These are phyloP conservation scores for Paramormyrops hopkinsi DNA, from an alignment of 2,797 vertebrate genomes.

Conservation along the genomic window DNA sequence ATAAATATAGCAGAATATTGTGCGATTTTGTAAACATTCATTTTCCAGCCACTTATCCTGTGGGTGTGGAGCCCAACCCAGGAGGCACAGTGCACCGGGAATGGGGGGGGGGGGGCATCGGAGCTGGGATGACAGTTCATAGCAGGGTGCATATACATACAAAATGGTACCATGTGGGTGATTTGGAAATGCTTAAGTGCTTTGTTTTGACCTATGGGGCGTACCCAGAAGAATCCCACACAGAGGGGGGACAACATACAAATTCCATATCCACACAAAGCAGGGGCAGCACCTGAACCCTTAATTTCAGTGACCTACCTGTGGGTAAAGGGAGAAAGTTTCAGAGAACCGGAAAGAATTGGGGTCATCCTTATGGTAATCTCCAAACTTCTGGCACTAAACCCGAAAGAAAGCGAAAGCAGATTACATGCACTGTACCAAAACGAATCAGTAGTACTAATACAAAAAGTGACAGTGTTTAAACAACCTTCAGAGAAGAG, in stretches of 20 bases:
- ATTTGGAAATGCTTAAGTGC: not conserved
- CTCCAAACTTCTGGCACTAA: conserved; percentile 98
- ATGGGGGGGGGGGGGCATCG: not conserved
- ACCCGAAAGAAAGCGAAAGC: conserved; percentile 27
- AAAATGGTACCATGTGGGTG: not conserved
- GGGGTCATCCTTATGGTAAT: conserved; percentile 95
- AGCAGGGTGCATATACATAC: not conserved
- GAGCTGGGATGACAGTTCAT: not conserved
- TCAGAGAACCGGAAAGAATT: conserved; percentile 96
- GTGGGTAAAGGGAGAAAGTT: conserved; percentile 94
- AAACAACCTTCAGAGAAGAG: not conserved
- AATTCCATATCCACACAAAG: not conserved
- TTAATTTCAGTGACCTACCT: conserved; percentile 59
- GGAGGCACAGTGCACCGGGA: not conserved
- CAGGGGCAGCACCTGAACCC: not conserved
- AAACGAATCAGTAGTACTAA: not conserved
- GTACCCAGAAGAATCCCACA: not conserved
- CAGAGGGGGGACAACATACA: not conserved
- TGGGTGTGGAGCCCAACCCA: not conserved
- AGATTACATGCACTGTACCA: not conserved
- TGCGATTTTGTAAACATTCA: not conserved
- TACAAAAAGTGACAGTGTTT: not conserved
- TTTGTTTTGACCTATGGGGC: not conserved
- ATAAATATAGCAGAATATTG: not conserved
- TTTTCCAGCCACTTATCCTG: not conserved